These are phyloP conservation scores for Furcifer pardalis DNA, from an alignment of 2,797 vertebrate genomes.

Conservation along the genomic window DNA sequence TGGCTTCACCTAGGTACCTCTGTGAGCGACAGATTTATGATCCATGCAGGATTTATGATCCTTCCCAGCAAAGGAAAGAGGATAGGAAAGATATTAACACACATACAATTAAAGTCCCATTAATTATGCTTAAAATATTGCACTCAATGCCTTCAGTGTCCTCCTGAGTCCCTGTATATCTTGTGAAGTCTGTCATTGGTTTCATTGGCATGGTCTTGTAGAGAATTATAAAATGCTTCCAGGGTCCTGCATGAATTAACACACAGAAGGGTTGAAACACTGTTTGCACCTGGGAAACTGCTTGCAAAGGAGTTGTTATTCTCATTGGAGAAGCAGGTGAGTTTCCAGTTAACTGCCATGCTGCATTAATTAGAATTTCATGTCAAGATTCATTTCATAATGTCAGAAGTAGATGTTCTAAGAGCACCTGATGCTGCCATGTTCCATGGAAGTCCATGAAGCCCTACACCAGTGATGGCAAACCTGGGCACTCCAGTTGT, in stretches of 20 bases:
- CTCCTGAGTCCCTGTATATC: background rate
- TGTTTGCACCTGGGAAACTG: background rate
- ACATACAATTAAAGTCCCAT: background rate
- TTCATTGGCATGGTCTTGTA: background rate
- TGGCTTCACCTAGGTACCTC: background rate
- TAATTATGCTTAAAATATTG: conserved; percentile 6
- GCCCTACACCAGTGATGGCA: no score
- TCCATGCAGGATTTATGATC: no score
- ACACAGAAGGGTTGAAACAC: background rate
- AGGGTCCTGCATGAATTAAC: background rate
- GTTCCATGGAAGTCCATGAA: background rate
- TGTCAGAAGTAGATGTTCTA: background rate
- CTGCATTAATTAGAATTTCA: background rate
- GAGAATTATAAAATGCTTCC: background rate
- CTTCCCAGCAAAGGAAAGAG: background rate
- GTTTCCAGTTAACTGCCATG: background rate
- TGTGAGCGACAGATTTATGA: background rate
- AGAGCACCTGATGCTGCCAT: background rate
- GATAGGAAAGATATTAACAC: background rate
- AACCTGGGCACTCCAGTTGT: no score
- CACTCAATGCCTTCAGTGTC: background rate
- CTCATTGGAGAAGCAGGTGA: background rate
- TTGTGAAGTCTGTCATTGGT: background rate
- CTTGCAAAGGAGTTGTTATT: background rate
- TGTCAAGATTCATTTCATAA: background rate